Evolutionary conservation across 2,888 invertebrate genomes (phyloP), one percentile per base, ranked within the genome.

Genomic region (Vesta saturnalis): DNA sequence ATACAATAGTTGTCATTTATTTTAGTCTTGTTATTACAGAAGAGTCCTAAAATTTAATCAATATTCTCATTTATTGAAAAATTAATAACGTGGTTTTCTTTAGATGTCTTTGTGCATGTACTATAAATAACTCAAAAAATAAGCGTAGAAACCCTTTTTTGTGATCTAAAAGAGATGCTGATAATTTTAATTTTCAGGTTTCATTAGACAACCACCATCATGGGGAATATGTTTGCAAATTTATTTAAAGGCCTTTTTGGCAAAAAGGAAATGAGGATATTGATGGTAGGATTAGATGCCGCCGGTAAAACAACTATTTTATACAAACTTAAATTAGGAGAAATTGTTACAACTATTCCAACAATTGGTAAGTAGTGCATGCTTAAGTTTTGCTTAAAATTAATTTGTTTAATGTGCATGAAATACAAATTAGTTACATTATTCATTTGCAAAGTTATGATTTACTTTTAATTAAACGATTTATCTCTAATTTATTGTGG

Each of bases 281-380:
- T 99, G 88, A 99, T 99, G 98, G 97, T 97, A 80, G 97, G 97
- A 85, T 91, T 97, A 85, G 98, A 99, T 90, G 98, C 98, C 83
- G 99, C 99, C 88, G 99, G 99, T 90, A 99, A 99, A 93, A 99
- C 99, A 84, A 99, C 98, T 87, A 99, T 99, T 88, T 90, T 99
- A 88, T 98, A 98, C 91, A 99, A 99, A 93, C 92, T 99, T 86
- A 99, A 99, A 92, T 91, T 99, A 90, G 98, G 98, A 86, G 98
- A 99, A 94, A 98, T 98, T 90, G 98, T 99, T 85, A 98, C 98
- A 85, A 99, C 99, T 84, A 99, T 99, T 89, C 99, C 99, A 83
- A 99, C 98, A 82, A 99, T 99, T 89, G 98, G 96, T 96, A 85
- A 91, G 92, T 88, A 49, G 78, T 66, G 59, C 19, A 47, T 15